Evolutionary conservation across 2,797 vertebrate genomes (phyloP).

Genomic region (Siniperca scherzeri): DNA sequence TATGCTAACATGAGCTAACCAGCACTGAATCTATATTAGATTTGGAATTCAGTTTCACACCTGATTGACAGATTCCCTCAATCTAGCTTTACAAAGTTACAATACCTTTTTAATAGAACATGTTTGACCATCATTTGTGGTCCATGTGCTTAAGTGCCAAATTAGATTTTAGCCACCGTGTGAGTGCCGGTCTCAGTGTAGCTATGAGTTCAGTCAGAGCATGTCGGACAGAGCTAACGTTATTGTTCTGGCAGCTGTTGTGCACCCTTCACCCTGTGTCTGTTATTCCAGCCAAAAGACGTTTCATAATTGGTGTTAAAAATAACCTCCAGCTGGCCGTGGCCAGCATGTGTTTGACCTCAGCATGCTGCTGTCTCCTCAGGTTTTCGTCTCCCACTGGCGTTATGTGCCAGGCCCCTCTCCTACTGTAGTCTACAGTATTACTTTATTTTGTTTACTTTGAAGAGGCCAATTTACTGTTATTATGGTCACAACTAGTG

Average conservation of each 20-base stretch:
- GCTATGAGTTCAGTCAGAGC: constrained; percentile 12
- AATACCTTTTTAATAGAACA: background rate
- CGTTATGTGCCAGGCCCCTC: background rate
- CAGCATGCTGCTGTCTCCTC: constrained; percentile 53
- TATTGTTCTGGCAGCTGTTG: constrained; percentile 70
- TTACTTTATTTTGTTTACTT: background rate
- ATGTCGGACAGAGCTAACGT: constrained; percentile 7
- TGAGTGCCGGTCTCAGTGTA: constrained; percentile 4
- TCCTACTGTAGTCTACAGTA: background rate
- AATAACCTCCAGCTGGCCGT: constrained; percentile 82
- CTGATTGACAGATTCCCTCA: accelerated
- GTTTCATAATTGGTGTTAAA: constrained; percentile 69
- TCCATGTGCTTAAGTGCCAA: background rate
- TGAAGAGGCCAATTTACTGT: background rate
- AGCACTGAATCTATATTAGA: background rate
- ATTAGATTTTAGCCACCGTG: constrained; percentile 6
- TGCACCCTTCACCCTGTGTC: constrained; percentile 37
- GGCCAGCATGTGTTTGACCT: constrained; percentile 62
- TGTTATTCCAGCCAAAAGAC: constrained; percentile 36
- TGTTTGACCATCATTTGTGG: background rate
- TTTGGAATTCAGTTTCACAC: background rate
- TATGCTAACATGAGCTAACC: constrained; percentile 12
- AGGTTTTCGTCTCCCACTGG: constrained; percentile 35
- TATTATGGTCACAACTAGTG: background rate
- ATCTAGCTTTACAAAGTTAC: accelerated